Percentiles rank a stretch among this genome's conserved stretches.
These are phyloP conservation scores for Nothocercus nigrocapillus DNA, from an alignment of 2,113 vertebrate genomes.

Conservation along the genomic window DNA sequence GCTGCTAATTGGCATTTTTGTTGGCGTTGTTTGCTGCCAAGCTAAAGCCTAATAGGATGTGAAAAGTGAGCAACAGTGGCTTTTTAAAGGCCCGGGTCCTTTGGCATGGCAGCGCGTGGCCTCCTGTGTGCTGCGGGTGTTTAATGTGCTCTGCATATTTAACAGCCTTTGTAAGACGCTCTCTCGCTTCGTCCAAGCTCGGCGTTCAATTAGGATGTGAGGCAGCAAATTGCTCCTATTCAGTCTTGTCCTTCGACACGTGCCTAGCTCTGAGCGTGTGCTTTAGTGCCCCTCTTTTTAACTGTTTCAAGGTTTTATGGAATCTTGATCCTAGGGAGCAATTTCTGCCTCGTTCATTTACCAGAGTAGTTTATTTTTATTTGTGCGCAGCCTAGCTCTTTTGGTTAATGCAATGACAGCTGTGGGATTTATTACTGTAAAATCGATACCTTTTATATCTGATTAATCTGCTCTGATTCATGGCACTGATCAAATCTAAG, in stretches of 20 bases:
- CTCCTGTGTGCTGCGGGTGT: not conserved
- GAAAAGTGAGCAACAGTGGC: not conserved
- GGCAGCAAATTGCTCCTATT: not conserved
- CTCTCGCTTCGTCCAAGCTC: not conserved
- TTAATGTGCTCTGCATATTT: not conserved
- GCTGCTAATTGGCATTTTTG: not conserved
- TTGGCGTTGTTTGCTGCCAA: not conserved
- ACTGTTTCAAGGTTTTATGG: not conserved
- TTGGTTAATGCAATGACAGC: not conserved
- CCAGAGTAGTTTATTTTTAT: slow-evolving; percentile 5
- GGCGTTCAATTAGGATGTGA: not conserved
- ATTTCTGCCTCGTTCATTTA: not conserved
- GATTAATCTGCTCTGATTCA: slow-evolving; percentile 22
- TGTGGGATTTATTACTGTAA: not conserved
- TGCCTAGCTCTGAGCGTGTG: not conserved
- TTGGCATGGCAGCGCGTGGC: not conserved
- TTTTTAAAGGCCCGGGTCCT: not conserved
- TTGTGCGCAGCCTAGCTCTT: not conserved
- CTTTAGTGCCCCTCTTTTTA: not conserved
- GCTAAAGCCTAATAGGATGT: not conserved
- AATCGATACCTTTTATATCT: slow-evolving; percentile 39
- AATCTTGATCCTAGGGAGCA: not conserved
- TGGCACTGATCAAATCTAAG: slow-evolving; percentile 38
- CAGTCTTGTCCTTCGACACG: not conserved
- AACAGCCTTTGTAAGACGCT: not conserved